These are phyloP conservation scores for Loris lydekkerianus DNA, from an alignment of 2,797 vertebrate genomes.

Conservation along the genomic window DNA sequence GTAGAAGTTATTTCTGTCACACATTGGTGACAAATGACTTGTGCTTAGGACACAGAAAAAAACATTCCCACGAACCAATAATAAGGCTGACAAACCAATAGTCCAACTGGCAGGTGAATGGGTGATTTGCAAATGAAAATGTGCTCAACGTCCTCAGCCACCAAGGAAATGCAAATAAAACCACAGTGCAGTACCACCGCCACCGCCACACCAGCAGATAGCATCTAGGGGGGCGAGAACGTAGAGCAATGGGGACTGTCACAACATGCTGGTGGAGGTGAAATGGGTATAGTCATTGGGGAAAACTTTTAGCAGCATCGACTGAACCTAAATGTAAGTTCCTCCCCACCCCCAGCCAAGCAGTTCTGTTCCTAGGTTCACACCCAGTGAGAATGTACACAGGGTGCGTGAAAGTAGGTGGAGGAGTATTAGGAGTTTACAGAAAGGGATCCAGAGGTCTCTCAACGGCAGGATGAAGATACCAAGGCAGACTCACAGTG, in stretches of 20 bases:
- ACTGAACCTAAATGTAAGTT: neutral
- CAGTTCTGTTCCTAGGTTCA: neutral
- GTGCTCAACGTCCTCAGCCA: fast-evolving
- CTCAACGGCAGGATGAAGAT: neutral
- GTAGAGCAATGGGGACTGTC: fast-evolving
- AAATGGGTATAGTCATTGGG: neutral
- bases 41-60: too few species aligned
- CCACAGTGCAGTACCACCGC: neutral
- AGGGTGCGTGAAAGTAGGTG: fast-evolving
- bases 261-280: too few species aligned
- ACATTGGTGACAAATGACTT: neutral
- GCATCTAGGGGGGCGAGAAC: fast-evolving
- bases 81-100: neutral
- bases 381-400: fast-evolving
- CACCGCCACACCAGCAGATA: neutral
- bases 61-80: neutral
- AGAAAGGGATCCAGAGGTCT: neutral
- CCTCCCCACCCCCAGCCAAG: too few species aligned
- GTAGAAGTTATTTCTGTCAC: neutral
- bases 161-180: neutral
- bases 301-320: neutral
- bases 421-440: too few species aligned
- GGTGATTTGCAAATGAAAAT: neutral
- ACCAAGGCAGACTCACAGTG: fast-evolving
- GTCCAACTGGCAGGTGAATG: neutral